These are phyloP conservation scores for Callinectes sapidus DNA, from an alignment of 2,888 invertebrate species.

Conservation along the genomic window DNA sequence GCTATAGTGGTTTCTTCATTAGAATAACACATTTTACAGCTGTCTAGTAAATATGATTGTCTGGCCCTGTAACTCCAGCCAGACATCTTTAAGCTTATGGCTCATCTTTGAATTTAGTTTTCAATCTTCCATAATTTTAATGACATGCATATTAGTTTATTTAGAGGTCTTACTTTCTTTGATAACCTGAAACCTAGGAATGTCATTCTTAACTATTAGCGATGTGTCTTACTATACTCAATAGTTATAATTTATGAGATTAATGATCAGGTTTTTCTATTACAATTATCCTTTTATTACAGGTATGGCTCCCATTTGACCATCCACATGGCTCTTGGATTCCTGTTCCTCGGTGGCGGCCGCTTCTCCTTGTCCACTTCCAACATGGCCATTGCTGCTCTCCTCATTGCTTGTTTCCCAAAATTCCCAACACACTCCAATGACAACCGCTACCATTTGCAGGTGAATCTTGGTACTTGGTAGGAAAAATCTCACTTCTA, in stretches of 20 bases:
- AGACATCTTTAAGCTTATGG: no score
- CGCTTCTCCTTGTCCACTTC: slow-evolving; percentile 89
- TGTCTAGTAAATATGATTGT: no score
- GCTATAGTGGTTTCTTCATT: no score
- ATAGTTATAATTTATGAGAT: neutral
- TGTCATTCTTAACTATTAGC: no score
- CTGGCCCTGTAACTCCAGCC: no score
- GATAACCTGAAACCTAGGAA: no score
- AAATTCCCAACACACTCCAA: slow-evolving; percentile 97
- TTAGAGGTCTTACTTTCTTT: no score
- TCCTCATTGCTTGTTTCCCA: slow-evolving; percentile 95
- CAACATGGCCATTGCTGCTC: slow-evolving; percentile 89
- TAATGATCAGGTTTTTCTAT: neutral
- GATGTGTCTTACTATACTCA: neutral
- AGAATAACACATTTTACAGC: no score
- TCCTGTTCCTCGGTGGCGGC: slow-evolving; percentile 95
- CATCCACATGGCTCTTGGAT: slow-evolving; percentile 94
- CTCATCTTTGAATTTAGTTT: no score
- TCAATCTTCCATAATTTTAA: no score
- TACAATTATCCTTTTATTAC: neutral
- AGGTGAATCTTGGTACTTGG: slow-evolving; percentile 44
- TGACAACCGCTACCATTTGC: slow-evolving; percentile 87
- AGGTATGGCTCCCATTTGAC: slow-evolving; percentile 95
- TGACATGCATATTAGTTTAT: no score
- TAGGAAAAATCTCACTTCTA: neutral